Percentiles rank a stretch among this genome's conserved stretches.
Conservation (phyloP, 1,140 invertebrate genomes). For the Archegozetes longisetosus region DNA sequence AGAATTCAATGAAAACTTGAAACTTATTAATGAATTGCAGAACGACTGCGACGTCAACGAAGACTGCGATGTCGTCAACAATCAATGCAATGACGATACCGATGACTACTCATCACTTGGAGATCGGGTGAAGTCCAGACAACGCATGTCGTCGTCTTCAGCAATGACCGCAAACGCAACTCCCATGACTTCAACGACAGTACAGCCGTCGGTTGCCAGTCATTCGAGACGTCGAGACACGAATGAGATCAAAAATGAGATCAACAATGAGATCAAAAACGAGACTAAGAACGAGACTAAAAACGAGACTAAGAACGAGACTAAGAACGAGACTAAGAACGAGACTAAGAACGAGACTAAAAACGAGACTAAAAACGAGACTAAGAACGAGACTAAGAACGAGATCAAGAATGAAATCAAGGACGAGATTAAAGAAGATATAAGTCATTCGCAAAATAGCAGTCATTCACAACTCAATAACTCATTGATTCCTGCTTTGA, state of each 20-base stretch:
- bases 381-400: not conserved
- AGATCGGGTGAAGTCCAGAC: conserved; percentile 14
- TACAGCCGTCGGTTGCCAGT: not conserved
- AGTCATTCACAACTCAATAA: too few species aligned
- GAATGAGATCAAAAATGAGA: conserved; percentile 1
- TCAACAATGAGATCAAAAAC: not conserved
- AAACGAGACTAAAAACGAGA: not conserved
- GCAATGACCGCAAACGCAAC: not conserved
- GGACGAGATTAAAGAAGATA: not conserved
- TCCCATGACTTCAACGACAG: not conserved
- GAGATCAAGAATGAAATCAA: not conserved
- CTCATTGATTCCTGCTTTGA: too few species aligned
- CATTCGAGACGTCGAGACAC: not conserved
- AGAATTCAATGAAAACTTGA: conserved; percentile 4
- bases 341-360: too few species aligned
- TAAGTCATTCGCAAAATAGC: too few species aligned
- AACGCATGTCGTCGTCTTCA: not conserved
- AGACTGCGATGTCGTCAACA: not conserved
- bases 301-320: not conserved
- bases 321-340: not conserved
- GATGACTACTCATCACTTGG: conserved; percentile 17
- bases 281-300: too few species aligned
- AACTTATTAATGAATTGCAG: conserved; percentile 4
- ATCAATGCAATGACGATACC: not conserved
- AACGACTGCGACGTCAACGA: conserved; percentile 5